Base-by-base conservation (phyloP, 2,888 invertebrate species). In the Vandiemenella viatica region DNA sequence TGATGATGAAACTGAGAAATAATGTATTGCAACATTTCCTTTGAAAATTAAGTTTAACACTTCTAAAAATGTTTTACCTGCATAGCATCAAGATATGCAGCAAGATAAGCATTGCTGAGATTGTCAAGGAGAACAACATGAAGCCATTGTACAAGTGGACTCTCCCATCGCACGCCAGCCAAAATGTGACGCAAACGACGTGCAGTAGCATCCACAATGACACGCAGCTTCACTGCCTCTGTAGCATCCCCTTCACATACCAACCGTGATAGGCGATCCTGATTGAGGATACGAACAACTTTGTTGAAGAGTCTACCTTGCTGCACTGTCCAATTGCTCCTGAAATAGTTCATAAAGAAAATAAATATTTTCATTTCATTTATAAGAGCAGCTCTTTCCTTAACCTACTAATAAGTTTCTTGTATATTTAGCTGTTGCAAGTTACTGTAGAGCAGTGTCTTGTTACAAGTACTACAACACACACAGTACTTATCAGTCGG, bases 51-150 rank as follows among this genome's bases (percentile, higher is more conserved):
- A 20, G 40, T 38, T 40, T 51, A 45, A 48, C 19, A 20, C 6
- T 15, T 42, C 15, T n/a, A 52, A n/a, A n/a, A n/a, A n/a, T n/a
- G n/a, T n/a, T 53, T 56, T 61, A 77, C 81, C 69, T 86, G 86
- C 55, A 88, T 64, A 44, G 85, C 79, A 59, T 88, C 86, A 16
- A 87, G 68, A 64, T 88, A 88, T 6, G 77, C 76, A 1, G 77
- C 75, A 56, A 87, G 70, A 61, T 82, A 80, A 5, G 73, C 70
- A 16, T 73, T 70, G 45, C 75, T 77, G 42, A 86, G 65, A 58
- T 76, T 68, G 53, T 86, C 83, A 56, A 85, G 71, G 6, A 88
- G 63, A 8, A 81, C 63, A 38, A 73, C 68, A 63, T 89, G 87
- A 23, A 89, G 63, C 89, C 89, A 89, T 56, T 85, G 83, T 0